Conservation (phyloP, 2,888 invertebrate genomes). For the Cryptocheilus praepositus region DNA sequence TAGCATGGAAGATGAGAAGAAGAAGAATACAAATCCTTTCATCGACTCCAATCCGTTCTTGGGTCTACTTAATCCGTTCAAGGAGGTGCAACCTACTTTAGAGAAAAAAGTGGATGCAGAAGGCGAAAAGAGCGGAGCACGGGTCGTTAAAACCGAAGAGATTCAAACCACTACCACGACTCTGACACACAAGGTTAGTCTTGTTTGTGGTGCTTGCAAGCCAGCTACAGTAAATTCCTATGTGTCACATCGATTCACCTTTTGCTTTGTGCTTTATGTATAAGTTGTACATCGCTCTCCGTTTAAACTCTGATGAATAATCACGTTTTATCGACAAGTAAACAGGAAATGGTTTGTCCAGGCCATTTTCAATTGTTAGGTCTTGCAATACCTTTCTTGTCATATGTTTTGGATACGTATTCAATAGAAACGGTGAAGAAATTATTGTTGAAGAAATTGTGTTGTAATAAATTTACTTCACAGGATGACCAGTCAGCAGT, state of each 20-base stretch:
- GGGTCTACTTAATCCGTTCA: conserved; percentile 73
- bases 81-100: conserved; percentile 56
- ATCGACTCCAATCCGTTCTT: conserved; percentile 74
- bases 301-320: no score
- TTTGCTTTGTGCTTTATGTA: conserved; percentile 30
- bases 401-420: background rate
- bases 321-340: no score
- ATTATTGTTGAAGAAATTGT: background rate
- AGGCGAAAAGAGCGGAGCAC: conserved; percentile 58
- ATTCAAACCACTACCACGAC: conserved; percentile 67
- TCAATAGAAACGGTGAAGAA: background rate
- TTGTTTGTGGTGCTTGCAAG: conserved; percentile 47
- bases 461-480: conserved; percentile 64
- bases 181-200: conserved; percentile 68
- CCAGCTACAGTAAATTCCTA: conserved; percentile 30
- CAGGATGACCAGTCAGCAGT: conserved; percentile 76
- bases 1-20: conserved; percentile 60
- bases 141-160: conserved; percentile 68
- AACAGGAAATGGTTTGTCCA: no score
- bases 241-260: conserved; percentile 15
- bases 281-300: conserved; percentile 26
- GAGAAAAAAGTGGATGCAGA: conserved; percentile 55
- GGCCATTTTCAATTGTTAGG: no score
- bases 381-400: background rate
- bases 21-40: conserved; percentile 75